Evolutionary conservation across 2,888 invertebrate genomes (phyloP).

Genomic region (Campoplex capitator): DNA sequence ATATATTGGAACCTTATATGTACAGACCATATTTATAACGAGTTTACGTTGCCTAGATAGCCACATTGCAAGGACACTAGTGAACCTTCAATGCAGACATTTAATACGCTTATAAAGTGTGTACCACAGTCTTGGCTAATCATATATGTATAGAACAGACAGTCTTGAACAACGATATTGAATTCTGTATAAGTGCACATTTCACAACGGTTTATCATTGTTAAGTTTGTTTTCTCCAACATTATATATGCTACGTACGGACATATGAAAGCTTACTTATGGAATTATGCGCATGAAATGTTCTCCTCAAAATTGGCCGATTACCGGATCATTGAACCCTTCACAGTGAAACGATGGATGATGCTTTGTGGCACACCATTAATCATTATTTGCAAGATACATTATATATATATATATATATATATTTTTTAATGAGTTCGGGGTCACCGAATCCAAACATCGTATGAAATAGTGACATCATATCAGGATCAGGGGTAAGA

Average conservation of each 20-base stretch:
- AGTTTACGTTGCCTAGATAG: constrained; percentile 25
- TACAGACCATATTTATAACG: constrained; percentile 43
- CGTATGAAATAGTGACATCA: too few species aligned
- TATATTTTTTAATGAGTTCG: too few species aligned
- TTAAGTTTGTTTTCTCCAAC: constrained; percentile 7
- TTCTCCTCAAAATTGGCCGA: too few species aligned
- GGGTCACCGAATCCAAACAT: too few species aligned
- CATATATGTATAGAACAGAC: background rate
- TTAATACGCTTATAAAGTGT: constrained; percentile 3
- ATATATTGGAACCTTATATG: background rate
- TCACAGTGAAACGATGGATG: too few species aligned
- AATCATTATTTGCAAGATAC: too few species aligned
- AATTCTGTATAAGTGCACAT: background rate
- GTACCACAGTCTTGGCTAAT: background rate
- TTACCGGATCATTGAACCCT: too few species aligned
- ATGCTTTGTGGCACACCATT: too few species aligned
- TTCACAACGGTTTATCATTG: constrained; percentile 28
- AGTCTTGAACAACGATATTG: constrained; percentile 9
- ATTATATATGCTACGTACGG: background rate
- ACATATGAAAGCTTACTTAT: background rate
- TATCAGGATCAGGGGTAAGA: too few species aligned
- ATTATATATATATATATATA: too few species aligned
- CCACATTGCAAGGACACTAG: background rate
- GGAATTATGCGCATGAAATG: background rate
- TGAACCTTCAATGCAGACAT: background rate